Evolutionary conservation across 2,113 vertebrate species (phyloP).

Genomic region (Galbula dea): DNA sequence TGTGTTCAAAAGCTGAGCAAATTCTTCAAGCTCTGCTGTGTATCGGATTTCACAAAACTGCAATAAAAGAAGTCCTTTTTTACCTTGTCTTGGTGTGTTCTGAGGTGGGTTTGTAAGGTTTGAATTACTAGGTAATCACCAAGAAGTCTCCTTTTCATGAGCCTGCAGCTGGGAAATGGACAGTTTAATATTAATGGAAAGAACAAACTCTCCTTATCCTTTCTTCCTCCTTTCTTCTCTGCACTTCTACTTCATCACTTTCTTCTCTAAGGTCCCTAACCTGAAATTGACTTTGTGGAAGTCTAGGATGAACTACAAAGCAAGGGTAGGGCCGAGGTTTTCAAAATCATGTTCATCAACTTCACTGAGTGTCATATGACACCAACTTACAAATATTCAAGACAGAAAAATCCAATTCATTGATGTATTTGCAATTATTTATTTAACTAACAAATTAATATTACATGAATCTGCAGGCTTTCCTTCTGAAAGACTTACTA

Average conservation of each 20-base stretch:
- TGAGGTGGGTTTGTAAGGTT: conserved; percentile 43
- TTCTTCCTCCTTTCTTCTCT: not conserved
- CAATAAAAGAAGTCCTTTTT: conserved; percentile 48
- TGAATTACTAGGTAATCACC: conserved; percentile 59
- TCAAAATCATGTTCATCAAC: not conserved
- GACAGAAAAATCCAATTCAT: not conserved
- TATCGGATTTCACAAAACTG: conserved; percentile 67
- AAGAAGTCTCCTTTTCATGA: conserved; percentile 54
- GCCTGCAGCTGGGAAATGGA: conserved; percentile 48
- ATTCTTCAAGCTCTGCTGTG: conserved; percentile 61
- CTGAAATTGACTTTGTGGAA: not conserved
- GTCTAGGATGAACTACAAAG: not conserved
- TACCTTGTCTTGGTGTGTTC: conserved; percentile 45
- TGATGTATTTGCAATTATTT: not conserved
- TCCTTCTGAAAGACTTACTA: not conserved
- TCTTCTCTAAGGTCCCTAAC: not conserved
- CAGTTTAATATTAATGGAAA: conserved; percentile 49
- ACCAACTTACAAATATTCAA: not conserved
- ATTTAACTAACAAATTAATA: not conserved
- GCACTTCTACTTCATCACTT: not conserved
- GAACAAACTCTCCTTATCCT: conserved; percentile 42
- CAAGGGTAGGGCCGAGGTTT: not conserved
- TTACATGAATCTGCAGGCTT: not conserved
- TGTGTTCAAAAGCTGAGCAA: conserved; percentile 67
- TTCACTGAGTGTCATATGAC: not conserved